Evolutionary conservation across 2,888 invertebrate genomes (phyloP).

Genomic region (Asteroscopus sphinx): DNA sequence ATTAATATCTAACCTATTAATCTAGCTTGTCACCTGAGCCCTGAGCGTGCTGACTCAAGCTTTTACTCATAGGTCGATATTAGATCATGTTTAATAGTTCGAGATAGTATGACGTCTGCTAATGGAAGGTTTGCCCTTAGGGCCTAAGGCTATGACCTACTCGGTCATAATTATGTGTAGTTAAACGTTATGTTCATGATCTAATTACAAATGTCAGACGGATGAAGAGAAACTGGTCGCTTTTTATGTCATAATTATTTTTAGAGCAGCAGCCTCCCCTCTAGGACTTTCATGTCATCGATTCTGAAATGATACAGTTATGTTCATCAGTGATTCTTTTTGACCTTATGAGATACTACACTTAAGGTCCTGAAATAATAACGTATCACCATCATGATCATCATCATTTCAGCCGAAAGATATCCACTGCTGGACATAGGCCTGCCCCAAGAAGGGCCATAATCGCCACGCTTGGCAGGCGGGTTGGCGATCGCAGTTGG

Average conservation of each 20-base stretch:
- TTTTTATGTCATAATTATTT: conserved; percentile 7
- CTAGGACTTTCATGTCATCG: too few relatives aligned
- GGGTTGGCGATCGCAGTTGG: too few relatives aligned
- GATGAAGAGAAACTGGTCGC: conserved; percentile 26
- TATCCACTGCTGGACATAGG: too few relatives aligned
- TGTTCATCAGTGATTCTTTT: too few relatives aligned
- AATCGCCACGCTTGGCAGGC: too few relatives aligned
- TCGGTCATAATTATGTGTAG: conserved; percentile 37
- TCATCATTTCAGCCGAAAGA: too few relatives aligned
- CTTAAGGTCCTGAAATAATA: too few relatives aligned
- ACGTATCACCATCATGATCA: too few relatives aligned
- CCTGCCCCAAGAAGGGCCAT: too few relatives aligned
- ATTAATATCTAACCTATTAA: conserved; percentile 8
- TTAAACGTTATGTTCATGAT: conserved; percentile 22
- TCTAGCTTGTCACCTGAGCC: conserved; percentile 20
- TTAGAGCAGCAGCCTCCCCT: background rate
- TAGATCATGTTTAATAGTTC: conserved; percentile 52
- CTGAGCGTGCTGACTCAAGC: conserved; percentile 25
- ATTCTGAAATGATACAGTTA: too few relatives aligned
- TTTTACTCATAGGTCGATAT: conserved; percentile 58
- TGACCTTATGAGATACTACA: too few relatives aligned
- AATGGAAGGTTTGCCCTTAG: conserved; percentile 33
- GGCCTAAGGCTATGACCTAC: conserved; percentile 34
- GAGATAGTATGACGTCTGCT: conserved; percentile 27
- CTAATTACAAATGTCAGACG: conserved; percentile 36